These are phyloP conservation scores for Spodoptera exigua DNA, from an alignment of 2,888 invertebrate species.

Conservation along the genomic window DNA sequence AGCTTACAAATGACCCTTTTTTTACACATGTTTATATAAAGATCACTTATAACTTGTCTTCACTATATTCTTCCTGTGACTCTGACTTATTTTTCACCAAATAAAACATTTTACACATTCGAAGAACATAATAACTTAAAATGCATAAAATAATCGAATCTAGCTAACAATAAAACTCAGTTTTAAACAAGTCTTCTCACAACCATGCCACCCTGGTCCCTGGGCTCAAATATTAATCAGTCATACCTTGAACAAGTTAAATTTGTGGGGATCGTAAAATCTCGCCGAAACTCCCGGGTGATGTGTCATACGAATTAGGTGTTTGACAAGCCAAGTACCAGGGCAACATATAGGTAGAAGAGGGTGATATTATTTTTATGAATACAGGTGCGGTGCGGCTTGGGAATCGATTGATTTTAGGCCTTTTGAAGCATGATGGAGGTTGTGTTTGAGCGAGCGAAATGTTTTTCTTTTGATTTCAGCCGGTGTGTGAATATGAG, in stretches of 20 bases:
- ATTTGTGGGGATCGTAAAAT: slow-evolving; percentile 62
- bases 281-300: slow-evolving; percentile 56
- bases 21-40: no score
- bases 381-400: slow-evolving; percentile 15
- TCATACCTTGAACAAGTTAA: slow-evolving; percentile 58
- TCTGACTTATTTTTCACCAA: no score
- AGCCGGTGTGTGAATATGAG: no score
- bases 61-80: no score
- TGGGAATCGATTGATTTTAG: slow-evolving; percentile 27
- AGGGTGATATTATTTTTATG: slow-evolving; percentile 40
- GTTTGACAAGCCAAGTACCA: slow-evolving; percentile 51
- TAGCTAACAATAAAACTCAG: slow-evolving; percentile 9
- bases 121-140: not conserved
- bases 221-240: slow-evolving; percentile 66
- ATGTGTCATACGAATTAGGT: slow-evolving; percentile 63
- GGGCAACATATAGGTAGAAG: slow-evolving; percentile 7
- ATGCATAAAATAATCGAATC: not conserved
- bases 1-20: no score
- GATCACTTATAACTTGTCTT: no score
- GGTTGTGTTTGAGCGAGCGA: no score
- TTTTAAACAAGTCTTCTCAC: slow-evolving; percentile 6
- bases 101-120: no score
- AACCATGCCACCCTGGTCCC: slow-evolving; percentile 44
- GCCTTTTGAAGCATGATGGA: not conserved
- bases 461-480: no score